Percentiles rank a stretch among this genome's conserved stretches.
These are phyloP conservation scores for Drosophila histrio DNA, from an alignment of 2,888 invertebrate species.

Conservation along the genomic window DNA sequence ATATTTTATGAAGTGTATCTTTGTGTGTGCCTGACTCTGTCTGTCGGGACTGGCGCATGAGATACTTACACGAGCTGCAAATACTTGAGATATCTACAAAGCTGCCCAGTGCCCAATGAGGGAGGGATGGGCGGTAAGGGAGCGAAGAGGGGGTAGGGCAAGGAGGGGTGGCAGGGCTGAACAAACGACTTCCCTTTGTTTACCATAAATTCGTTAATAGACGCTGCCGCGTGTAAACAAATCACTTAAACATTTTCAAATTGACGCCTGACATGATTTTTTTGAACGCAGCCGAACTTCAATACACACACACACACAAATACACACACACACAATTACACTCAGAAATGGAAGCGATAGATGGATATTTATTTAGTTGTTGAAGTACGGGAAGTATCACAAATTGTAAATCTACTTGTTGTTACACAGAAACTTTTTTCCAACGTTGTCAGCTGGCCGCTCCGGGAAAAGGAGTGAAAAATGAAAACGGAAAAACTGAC, in stretches of 20 bases:
- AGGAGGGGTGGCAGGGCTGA: constrained; percentile 42
- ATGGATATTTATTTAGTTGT: constrained; percentile 79
- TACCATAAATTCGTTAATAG: constrained; percentile 81
- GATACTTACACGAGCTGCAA: constrained; percentile 40
- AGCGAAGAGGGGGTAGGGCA: background rate
- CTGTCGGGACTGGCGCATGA: constrained; percentile 23
- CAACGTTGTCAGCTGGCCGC: constrained; percentile 17
- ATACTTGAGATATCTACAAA: constrained; percentile 22
- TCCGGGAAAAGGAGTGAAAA: constrained; percentile 4
- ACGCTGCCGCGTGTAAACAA: constrained; percentile 82
- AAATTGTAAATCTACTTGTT: constrained; percentile 76
- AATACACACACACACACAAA: constrained; percentile 21
- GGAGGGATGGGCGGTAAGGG: background rate
- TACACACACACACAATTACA: constrained; percentile 12
- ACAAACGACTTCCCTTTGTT: constrained; percentile 80
- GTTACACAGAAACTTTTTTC: constrained; percentile 41
- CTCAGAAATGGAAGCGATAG: constrained; percentile 40
- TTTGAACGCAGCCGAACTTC: constrained; percentile 47
- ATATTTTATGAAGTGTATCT: constrained; percentile 80
- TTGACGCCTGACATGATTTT: constrained; percentile 80
- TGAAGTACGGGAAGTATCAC: constrained; percentile 74
- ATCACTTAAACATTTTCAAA: constrained; percentile 82
- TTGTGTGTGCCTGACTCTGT: constrained; percentile 41
- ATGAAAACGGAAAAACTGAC: constrained; percentile 24
- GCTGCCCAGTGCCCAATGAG: constrained; percentile 40